A percentile compares a stretch with the other conserved stretches of the same genome.
phyloP scores from a whole-genome alignment of 2,888 invertebrate species.

The Synergus itoensis region DNA sequence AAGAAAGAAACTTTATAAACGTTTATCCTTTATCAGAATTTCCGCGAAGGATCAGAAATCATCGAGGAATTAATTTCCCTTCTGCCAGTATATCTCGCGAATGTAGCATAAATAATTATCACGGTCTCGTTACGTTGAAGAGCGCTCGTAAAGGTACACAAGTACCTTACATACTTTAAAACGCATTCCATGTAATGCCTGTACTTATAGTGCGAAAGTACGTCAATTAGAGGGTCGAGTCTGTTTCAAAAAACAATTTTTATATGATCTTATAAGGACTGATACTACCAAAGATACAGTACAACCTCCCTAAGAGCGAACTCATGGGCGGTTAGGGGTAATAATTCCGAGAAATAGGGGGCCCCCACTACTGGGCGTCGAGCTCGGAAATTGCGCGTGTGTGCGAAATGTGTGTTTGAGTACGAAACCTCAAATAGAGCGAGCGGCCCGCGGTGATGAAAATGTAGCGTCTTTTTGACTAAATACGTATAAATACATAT shows the following conservation, averaged over 20 bases:
- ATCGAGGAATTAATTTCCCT: slow-evolving; percentile 13
- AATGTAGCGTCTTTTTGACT: no score
- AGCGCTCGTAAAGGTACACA: slow-evolving; percentile 50
- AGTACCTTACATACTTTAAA: slow-evolving; percentile 54
- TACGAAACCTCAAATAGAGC: no score
- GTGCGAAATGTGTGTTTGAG: no score
- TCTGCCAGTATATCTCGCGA: slow-evolving; percentile 1
- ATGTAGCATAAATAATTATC: slow-evolving; percentile 31
- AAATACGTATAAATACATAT: no score
- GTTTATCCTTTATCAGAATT: background rate
- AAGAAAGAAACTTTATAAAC: background rate
- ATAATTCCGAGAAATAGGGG: no score
- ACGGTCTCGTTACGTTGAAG: slow-evolving; percentile 55
- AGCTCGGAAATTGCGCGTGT: no score
- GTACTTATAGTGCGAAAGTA: slow-evolving; percentile 60
- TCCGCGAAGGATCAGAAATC: background rate
- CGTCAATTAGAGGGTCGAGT: slow-evolving; percentile 62
- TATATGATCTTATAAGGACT: slow-evolving; percentile 50
- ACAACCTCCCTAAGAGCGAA: no score
- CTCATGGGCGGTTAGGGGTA: no score
- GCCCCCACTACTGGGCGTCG: no score
- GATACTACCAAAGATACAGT: background rate
- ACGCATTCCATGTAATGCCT: slow-evolving; percentile 60
- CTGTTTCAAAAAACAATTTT: slow-evolving; percentile 59
- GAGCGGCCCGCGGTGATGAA: no score